Evolutionary conservation across 1,140 invertebrate genomes (phyloP), one percentile per base, ranked within the genome.

Genomic region (Fopius arisanus): DNA sequence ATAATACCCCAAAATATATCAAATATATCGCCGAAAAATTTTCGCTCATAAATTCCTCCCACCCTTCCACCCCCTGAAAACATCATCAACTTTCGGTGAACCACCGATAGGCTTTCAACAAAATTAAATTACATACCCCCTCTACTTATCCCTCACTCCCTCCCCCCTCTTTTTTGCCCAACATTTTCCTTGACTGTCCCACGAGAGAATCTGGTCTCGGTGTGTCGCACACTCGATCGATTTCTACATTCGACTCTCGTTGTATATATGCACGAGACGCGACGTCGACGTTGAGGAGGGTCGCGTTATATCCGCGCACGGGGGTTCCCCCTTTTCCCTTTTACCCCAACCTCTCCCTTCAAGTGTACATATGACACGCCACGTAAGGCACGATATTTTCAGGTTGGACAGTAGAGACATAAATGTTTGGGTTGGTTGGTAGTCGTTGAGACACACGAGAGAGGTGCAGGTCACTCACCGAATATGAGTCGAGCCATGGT

Each of bases 381-480:
- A 75, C 26, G 48, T 69, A 31, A 67, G 74, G 73, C 76, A 75
- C 80, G 80, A 87, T 85, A 87, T 87, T 85, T 88, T 87, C 85
- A 86, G 85, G 78, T 76, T 79, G 81, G 81, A 72, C 84, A 87
- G 84, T 87, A 84, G 78, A 74, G 70, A 78, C 69, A 80, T 81
- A 81, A 85, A 85, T 83, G 83, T 86, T 86, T 83, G 81, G 81
- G 72, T 67, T 74, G 51, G 65, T 41, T 82, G 81, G 74, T 78
- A 80, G 80, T 83, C 79, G 81, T 82, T 78, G 82, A 82, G 81
- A 83, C 80, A 69, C 33, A 73, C 66, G 70, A 54, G 40, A 75
- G 80, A 75, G 79, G 81, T 79, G 78, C 82, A 81, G 85, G 86
- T 87, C 85, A 86, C 81, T 86, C 85, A 86, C 85, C 86, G 86